phyloP scores from a whole-genome alignment of 2,888 invertebrate species.

The Tethea ocularis region DNA sequence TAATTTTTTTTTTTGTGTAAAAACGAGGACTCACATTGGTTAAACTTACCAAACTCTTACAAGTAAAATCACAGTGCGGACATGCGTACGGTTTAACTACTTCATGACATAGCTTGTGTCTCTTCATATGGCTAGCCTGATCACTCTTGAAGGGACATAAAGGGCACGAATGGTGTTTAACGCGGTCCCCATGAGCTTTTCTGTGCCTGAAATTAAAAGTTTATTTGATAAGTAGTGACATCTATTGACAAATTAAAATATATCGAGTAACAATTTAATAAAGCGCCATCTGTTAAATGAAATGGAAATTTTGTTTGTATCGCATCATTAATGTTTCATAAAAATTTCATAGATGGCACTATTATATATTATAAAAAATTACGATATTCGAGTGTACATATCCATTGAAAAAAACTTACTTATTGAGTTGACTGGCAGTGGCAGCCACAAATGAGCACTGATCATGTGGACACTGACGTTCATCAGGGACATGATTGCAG shows the following conservation, averaged over 20 bases:
- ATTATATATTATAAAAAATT: not conserved
- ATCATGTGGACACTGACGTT: conserved; percentile 54
- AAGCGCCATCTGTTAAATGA: conserved; percentile 32
- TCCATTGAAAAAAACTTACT: conserved; percentile 37
- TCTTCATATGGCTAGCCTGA: conserved; percentile 87
- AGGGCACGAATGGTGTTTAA: conserved; percentile 84
- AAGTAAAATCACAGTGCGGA: conserved; percentile 91
- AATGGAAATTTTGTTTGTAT: conserved; percentile 18
- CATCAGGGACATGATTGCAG: conserved; percentile 26
- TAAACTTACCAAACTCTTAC: conserved; percentile 88
- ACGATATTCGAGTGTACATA: not conserved
- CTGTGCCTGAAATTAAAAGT: conserved; percentile 81
- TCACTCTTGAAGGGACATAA: conserved; percentile 88
- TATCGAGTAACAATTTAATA: not conserved
- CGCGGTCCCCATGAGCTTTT: conserved; percentile 78
- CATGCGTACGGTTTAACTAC: conserved; percentile 94
- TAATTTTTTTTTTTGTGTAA: too few relatives aligned
- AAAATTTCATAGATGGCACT: conserved; percentile 29
- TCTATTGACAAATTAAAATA: not conserved
- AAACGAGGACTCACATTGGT: too few relatives aligned
- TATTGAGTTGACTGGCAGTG: conserved; percentile 55
- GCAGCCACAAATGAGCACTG: conserved; percentile 60
- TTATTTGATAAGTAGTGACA: not conserved
- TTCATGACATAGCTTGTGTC: conserved; percentile 91
- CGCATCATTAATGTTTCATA: not conserved